These are phyloP conservation scores for Aldrovandia affinis DNA, from an alignment of 2,797 vertebrate species.

Conservation along the genomic window DNA sequence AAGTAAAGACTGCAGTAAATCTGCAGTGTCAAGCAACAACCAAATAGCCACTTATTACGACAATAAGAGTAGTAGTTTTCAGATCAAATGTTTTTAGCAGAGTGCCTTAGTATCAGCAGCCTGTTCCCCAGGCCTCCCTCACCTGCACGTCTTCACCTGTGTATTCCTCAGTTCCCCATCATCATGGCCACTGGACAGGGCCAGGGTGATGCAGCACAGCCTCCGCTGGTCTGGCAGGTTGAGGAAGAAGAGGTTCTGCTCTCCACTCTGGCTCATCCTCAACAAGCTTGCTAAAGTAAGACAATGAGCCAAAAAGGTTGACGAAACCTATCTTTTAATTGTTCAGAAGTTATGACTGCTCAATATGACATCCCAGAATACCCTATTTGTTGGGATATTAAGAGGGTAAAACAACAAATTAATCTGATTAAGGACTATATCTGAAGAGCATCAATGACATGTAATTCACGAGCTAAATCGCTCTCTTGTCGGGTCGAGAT, in stretches of 20 bases:
- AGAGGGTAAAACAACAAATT: no score
- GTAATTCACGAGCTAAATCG: no score
- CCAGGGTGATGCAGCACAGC: slow-evolving; percentile 73
- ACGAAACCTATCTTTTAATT: not conserved
- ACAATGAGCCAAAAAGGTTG: not conserved
- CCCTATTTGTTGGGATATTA: no score
- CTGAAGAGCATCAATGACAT: no score
- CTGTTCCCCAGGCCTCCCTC: slow-evolving; percentile 28
- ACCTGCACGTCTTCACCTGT: slow-evolving; percentile 88
- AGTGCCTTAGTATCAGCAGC: not conserved
- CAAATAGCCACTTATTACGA: not conserved
- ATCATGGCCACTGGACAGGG: slow-evolving; percentile 53
- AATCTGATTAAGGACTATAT: no score
- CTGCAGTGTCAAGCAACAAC: slow-evolving; percentile 5
- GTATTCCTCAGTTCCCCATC: slow-evolving; percentile 69
- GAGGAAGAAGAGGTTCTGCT: slow-evolving; percentile 77
- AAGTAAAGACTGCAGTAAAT: no score
- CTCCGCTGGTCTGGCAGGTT: slow-evolving; percentile 75
- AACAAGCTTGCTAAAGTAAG: not conserved
- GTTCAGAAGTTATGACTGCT: not conserved
- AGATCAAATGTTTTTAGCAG: no score
- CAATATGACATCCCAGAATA: not conserved
- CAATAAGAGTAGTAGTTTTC: not conserved
- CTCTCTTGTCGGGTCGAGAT: no score
- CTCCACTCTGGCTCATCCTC: slow-evolving; percentile 70